Percentiles rank a stretch among this genome's conserved stretches.
These are phyloP conservation scores for Microtus montanus DNA, from an alignment of 2,113 vertebrate species.

Conservation along the genomic window DNA sequence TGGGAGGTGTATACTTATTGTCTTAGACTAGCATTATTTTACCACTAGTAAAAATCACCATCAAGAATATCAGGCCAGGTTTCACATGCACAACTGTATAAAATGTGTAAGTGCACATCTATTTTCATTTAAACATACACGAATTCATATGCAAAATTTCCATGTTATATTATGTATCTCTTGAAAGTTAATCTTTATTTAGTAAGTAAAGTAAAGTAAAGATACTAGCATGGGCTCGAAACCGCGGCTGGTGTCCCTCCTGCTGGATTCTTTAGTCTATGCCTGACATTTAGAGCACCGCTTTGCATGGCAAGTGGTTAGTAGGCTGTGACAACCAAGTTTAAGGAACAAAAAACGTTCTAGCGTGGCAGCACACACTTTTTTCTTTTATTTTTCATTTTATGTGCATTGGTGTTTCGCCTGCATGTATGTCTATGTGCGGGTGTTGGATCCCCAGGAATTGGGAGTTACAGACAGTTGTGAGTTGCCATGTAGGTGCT, in stretches of 20 bases:
- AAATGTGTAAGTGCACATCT: background rate
- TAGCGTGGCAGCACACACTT: background rate
- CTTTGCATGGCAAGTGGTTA: background rate
- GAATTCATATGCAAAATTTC: background rate
- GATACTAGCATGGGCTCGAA: background rate
- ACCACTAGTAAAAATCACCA: conserved; percentile 10
- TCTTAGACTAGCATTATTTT: background rate
- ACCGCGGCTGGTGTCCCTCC: background rate
- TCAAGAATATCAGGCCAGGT: conserved; percentile 4
- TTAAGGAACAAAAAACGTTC: background rate
- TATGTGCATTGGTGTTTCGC: background rate
- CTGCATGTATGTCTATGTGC: background rate
- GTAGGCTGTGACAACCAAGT: background rate
- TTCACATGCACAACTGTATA: background rate
- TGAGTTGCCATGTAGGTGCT: background rate
- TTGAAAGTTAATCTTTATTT: conserved; percentile 38
- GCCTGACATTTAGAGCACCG: background rate
- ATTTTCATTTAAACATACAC: conserved; percentile 32
- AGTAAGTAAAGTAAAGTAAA: conserved; percentile 16
- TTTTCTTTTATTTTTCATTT: background rate
- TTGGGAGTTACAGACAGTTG: background rate
- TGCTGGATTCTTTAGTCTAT: background rate
- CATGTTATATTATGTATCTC: background rate
- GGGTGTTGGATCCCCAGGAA: background rate
- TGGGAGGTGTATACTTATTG: background rate